Base-by-base conservation (phyloP, 1,140 invertebrate genomes). In the Doryteuthis pealeii region DNA sequence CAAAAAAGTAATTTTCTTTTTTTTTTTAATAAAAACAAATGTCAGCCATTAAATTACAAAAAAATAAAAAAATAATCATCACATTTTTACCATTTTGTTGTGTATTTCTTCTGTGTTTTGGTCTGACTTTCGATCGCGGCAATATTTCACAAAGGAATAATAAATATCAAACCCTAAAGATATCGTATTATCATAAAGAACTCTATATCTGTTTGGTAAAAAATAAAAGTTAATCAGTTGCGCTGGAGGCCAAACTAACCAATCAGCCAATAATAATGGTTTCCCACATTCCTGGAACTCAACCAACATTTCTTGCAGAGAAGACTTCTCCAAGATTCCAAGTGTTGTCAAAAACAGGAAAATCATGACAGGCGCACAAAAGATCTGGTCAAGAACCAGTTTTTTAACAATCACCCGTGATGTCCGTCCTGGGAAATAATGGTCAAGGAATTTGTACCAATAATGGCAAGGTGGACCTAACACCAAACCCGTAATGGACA, bases 111-210 rank as follows among this genome's bases (percentile, higher is more conserved):
- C 35, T 40, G 10, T 10, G 4, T 40, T 40, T 5, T 40, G 3
- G 35, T 10, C 35, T 14, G 54, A 62, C 18, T n/a, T 28, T 28
- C 26, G 18, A 62, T 62, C 54, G 18, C 22, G 18, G 18, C 54
- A n/a, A 76, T 82, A 84, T 74, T 94, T 95, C n/a, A 97, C 92
- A 87, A 94, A 92, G 32, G 95, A 96, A n/a, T 94, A 95, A 84
- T 96, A 97, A 65, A 94, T 88, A 87, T 98, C 95, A 89, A 96
- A 97, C 14, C 94, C 93, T 82, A 97, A 89, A 32, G 94, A 96
- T 84, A 97, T 93, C 10, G 91, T 91, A 87, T 94, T 97, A 84
- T 97, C 96, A 88, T 96, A 97, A 15, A 97, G 88, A 30, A 97
- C 94, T 82, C 96, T 90, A 86, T 92, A 98, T 82, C 90, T 91